Percentiles rank a stretch among this genome's conserved stretches.
phyloP scores from a whole-genome alignment of 2,888 invertebrate species.

The Cheilosia pagana region DNA sequence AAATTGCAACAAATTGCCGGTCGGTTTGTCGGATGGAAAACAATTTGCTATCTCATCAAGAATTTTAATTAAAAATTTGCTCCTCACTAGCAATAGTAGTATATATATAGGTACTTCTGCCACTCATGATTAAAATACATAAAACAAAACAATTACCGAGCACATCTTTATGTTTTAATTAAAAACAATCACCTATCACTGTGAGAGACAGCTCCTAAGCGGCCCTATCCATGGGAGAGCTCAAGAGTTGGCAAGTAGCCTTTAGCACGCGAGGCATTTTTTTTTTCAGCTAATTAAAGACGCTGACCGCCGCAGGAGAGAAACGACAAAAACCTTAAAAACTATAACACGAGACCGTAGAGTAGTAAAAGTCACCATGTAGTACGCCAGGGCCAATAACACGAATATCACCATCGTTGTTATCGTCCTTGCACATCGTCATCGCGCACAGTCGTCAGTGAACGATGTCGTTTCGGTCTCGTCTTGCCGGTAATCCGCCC shows the following conservation, averaged over 20 bases:
- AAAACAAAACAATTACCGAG: conserved; percentile 28
- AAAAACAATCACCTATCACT: conserved; percentile 52
- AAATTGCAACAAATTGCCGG: conserved; percentile 5
- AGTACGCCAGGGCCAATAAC: conserved; percentile 35
- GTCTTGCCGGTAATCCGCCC: conserved; percentile 16
- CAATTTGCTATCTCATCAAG: conserved; percentile 33
- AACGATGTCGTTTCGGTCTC: conserved; percentile 35
- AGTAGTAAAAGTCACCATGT: conserved; percentile 38
- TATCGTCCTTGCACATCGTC: conserved; percentile 26
- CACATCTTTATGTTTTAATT: conserved; percentile 53
- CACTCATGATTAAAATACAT: conserved; percentile 22
- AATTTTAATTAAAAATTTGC: conserved; percentile 36
- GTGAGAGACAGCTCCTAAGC: conserved; percentile 11
- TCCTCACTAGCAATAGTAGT: neutral
- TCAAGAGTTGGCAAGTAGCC: conserved; percentile 18
- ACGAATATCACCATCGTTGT: conserved; percentile 24
- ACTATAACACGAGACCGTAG: conserved; percentile 39
- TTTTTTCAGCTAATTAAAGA: conserved; percentile 46
- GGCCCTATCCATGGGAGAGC: neutral
- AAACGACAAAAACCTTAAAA: conserved; percentile 43
- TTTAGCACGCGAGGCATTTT: conserved; percentile 41
- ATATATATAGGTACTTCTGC: neutral
- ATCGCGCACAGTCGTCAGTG: conserved; percentile 22
- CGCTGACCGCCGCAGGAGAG: conserved; percentile 3
- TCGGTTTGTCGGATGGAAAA: neutral